phyloP scores from a whole-genome alignment of 30 jellyfish, hydroid and myxozoan species.

The Pelagia noctiluca region DNA sequence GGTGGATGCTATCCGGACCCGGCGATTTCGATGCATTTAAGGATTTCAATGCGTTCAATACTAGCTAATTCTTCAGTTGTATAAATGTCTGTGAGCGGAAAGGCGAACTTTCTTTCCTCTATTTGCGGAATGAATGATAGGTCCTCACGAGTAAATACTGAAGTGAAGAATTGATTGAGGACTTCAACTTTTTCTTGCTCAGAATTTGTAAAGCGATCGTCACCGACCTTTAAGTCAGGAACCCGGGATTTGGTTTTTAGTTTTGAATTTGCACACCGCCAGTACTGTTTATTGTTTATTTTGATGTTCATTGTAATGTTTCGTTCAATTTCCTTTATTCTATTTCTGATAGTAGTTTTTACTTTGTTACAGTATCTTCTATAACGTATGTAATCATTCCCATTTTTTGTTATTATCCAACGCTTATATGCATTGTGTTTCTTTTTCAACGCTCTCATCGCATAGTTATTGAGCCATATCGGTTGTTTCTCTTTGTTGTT shows the following conservation, averaged over 20 bases:
- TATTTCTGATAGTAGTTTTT: neutral
- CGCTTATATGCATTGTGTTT: constrained; percentile 11
- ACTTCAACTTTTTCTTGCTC: neutral
- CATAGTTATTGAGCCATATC: neutral
- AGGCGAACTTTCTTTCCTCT: neutral
- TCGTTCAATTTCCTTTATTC: neutral
- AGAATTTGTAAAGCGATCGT: neutral
- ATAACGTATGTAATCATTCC: neutral
- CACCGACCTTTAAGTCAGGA: constrained; percentile 6
- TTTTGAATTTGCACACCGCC: constrained; percentile 25
- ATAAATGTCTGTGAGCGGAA: neutral
- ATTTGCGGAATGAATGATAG: neutral
- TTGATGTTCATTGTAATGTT: neutral
- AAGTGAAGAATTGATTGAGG: neutral
- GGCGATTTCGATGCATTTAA: neutral
- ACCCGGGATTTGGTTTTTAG: constrained; percentile 3
- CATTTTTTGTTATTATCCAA: constrained; percentile 1
- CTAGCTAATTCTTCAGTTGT: neutral
- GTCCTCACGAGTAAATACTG: neutral
- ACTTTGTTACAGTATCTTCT: neutral
- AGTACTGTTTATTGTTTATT: neutral
- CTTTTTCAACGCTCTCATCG: constrained; percentile 5
- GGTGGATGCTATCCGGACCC: neutral
- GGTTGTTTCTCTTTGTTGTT: neutral
- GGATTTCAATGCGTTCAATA: neutral